Conservation (phyloP, 2,797 vertebrate genomes). For the Leptatherina wallacei region DNA sequence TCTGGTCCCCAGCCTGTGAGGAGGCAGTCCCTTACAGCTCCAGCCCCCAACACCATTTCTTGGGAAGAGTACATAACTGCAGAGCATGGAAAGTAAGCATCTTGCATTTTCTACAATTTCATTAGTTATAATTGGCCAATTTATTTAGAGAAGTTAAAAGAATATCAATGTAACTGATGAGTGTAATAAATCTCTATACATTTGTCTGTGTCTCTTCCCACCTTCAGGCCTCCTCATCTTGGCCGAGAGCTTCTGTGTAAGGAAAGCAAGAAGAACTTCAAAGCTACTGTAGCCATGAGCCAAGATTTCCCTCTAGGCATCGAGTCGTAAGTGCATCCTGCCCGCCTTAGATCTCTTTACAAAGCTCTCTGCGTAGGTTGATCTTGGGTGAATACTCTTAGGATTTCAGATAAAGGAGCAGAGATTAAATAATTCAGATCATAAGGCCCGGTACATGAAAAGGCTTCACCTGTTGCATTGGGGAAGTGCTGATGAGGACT, state of each 20-base stretch:
- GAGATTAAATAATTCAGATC: slow-evolving; percentile 52
- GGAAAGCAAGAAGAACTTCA: slow-evolving; percentile 97
- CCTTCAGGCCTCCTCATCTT: slow-evolving; percentile 91
- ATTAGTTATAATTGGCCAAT: slow-evolving; percentile 21
- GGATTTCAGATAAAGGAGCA: slow-evolving; percentile 30
- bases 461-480: slow-evolving; percentile 5
- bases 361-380: slow-evolving; percentile 38
- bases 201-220: slow-evolving; percentile 26
- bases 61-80: slow-evolving; percentile 97
- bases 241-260: slow-evolving; percentile 95
- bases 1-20: slow-evolving; percentile 85
- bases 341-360: slow-evolving; percentile 56
- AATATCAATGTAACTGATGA: slow-evolving; percentile 10
- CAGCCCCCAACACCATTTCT: slow-evolving; percentile 91
- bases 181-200: slow-evolving; percentile 33
- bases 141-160: slow-evolving; percentile 19
- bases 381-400: slow-evolving; percentile 35
- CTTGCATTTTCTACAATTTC: slow-evolving; percentile 10
- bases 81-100: slow-evolving; percentile 91
- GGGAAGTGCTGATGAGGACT: slow-evolving; percentile 13
- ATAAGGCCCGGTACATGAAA: slow-evolving; percentile 36
- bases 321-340: slow-evolving; percentile 88
- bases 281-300: slow-evolving; percentile 97
- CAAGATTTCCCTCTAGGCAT: slow-evolving; percentile 95
- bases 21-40: slow-evolving; percentile 91